Base-by-base conservation (phyloP, 2,113 vertebrate species). In the Clarias magur region DNA sequence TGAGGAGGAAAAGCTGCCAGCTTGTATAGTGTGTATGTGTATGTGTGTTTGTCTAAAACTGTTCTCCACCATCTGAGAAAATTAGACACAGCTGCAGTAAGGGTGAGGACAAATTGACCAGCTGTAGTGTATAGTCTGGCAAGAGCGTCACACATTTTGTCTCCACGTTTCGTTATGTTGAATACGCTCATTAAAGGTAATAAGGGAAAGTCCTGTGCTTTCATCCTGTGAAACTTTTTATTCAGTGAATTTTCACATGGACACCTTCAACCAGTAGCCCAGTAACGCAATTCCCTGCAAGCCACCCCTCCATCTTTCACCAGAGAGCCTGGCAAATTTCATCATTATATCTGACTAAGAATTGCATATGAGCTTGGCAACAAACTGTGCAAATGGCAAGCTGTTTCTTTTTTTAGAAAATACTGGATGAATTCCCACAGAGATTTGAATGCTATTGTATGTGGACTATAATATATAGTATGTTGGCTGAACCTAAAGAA, bases 1-100 rank as follows among this genome's bases (percentile, higher is more conserved):
- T 53, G 62, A 79, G 76, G 34, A 85, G 73, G 60, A 85, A 63
- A 79, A 67, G n/a, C 25, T 56, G 75, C 60, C 59, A 80, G 19
- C 48, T 79, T 63, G 56, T 80, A 9, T 80, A 38, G 34, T 38
- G 34, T 68, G 60, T 27, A 4, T 30, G 48, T 79, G 76, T 34
- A 34, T 34, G 30, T 57, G 76, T 16, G 53, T 23, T 27, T 84
- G 54, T 60, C 27, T 38, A 59, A 57, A 73, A 42, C 27, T 38
- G 67, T 34, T 73, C 65, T 72, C 48, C 34, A 57, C n/a, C 67
- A 70, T 54, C 82, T 3, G 4, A 30, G 80, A 65, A 65, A 82
- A 63, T 53, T 65, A 60, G 80, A 82, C 34, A 54, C 63, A 53
- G n/a, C 65, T 84, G 82, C 19, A 30, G 54, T 38, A 34, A 21